Base-by-base conservation (phyloP, 2,797 vertebrate species). In the Gymnoscopelus braueri region DNA sequence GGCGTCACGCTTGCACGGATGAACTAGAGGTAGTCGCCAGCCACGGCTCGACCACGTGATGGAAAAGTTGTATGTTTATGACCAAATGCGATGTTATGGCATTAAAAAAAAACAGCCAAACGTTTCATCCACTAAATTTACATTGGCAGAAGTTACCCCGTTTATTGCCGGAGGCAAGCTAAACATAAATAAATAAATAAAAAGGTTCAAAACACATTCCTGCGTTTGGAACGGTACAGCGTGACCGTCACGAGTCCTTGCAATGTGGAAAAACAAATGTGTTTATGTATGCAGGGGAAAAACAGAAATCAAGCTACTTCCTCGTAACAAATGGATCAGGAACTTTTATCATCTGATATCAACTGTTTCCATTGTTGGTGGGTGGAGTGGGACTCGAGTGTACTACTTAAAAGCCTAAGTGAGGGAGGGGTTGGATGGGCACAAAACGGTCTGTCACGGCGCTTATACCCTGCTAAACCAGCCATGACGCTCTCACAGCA, bases 281-380 rank as follows among this genome's bases (percentile, higher is more conserved):
- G 24, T 54, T 44, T 26, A 39, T 3, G 9, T 13, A 9, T 24
- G 12, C 9, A 61, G 47, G 32, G 50, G 48, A 50, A 71, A 71
- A 44, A 44, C 39, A 44, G 53, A 63, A 50, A 1, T 3, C 26
- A 29, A 51, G 39, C 19, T 9, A 29, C 49, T 63, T 56, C 35
- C 10, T 32, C 52, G 23, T 19, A 51, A 51, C 56, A 51, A 62
- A 67, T 67, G 48, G 51, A 50, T 48, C 23, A 29, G 26, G 26
- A 35, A 67, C 59, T 29, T 10, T 39, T 32, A 44, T 69, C 47
- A 23, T n/a, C 70, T 59, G 69, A 78, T 80, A 73, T 51, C 61
- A 83, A 80, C 63, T 70, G 63, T 61, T 77, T 69, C 59, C 59
- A 63, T 56, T 64, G 77, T 24, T 60, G 72, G 58, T n/a, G 48